Evolutionary conservation across 1,140 invertebrate genomes (phyloP), one percentile per base, ranked within the genome.

Genomic region (Pentalonia nigronervosa): DNA sequence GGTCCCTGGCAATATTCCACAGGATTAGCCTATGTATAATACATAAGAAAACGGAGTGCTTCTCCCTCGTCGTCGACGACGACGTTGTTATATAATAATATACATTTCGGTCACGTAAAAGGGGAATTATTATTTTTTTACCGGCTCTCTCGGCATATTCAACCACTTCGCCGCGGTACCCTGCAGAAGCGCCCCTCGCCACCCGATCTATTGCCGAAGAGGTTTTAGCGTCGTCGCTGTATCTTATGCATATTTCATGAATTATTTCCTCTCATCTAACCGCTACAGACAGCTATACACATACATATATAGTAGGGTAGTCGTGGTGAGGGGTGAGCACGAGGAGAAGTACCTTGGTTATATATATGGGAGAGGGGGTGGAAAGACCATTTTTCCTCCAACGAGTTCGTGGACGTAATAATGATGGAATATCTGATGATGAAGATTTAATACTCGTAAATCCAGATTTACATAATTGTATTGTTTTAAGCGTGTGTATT

Each of bases 101-200:
- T 83, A 81, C 50, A 93, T 93, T 93, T 93, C 76, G 48, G 91
- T 93, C 91, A 93, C 91, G 91, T 93, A 84, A 83, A 93, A 53
- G 91, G 91, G 91, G 91, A 93, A 93, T 93, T 93, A 93, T 93
- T 93, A 93, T 93, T 92, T 86, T 93, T 93, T 93, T 86, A 86
- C 48, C 81, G 47, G 41, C n/a, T 50, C 87, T 45, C 48, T 30
- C 47, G 20, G 47, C 25, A 87, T 47, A 47, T 87, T 87, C 60
- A 76, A 76, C 60, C 60, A 76, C 60, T 76, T 76, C 60, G 34
- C n/a, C 48, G 50, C 7, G 48, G 34, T 8, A 7, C 45, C 67
- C 30, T 30, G 9, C 30, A 34, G 41, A 20, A 76, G 30, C 41
- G 56, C 7, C 90, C 21, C 87, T 89, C 23, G 21, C 25, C 50